A percentile compares a stretch with the other conserved stretches of the same genome.
phyloP scores from a whole-genome alignment of 2,113 vertebrate genomes.

The Notiomystis cincta region DNA sequence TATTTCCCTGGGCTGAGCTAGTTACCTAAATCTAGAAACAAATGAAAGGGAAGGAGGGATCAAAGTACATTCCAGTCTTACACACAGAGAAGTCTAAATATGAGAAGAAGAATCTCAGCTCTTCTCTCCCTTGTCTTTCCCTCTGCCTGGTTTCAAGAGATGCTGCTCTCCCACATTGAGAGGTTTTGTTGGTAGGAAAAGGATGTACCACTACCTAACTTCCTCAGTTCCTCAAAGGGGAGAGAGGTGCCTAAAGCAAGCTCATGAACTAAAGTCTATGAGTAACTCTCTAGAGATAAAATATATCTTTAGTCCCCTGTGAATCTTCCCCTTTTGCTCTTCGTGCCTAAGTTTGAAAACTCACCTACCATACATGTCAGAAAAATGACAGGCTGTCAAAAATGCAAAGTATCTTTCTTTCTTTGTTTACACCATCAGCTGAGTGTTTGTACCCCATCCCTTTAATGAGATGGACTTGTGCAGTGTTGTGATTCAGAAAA shows the following conservation, averaged over 20 bases:
- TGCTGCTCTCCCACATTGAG: neutral
- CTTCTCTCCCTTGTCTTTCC: neutral
- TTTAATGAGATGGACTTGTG: neutral
- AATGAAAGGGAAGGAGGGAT: neutral
- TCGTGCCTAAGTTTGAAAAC: neutral
- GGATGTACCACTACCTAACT: neutral
- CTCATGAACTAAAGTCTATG: neutral
- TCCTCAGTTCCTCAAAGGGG: neutral
- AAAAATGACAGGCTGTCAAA: neutral
- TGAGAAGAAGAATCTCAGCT: neutral
- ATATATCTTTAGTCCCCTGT: neutral
- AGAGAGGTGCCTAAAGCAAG: neutral
- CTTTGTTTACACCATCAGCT: neutral
- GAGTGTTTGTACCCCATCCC: neutral
- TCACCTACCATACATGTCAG: neutral
- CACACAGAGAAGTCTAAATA: neutral
- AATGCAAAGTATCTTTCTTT: neutral
- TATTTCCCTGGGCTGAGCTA: neutral
- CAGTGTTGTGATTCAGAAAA: neutral
- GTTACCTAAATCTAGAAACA: neutral
- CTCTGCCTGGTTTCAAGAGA: neutral
- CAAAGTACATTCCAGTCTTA: neutral
- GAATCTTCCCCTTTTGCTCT: neutral
- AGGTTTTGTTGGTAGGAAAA: constrained; percentile 8
- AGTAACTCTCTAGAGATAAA: neutral